Percentiles rank a stretch among this genome's conserved stretches.
Conservation (phyloP, 1,140 invertebrate species). For the Drosophila navojoa region DNA sequence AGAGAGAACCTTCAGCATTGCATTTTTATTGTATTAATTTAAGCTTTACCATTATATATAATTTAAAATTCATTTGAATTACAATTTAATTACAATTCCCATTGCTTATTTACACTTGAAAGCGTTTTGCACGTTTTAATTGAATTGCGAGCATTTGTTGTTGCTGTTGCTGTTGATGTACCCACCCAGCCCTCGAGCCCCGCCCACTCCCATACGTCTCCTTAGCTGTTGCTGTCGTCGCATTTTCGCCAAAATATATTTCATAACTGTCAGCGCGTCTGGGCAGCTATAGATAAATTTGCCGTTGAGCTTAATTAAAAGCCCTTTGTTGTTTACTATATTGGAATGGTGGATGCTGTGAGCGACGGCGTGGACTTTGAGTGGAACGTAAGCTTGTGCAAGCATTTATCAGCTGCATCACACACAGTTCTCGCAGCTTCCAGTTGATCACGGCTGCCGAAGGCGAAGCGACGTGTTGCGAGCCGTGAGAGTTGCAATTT, state of each 20-base stretch:
- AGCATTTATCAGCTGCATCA: background rate
- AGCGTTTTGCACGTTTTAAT: conserved; percentile 61
- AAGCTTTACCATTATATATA: background rate
- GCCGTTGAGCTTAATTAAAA: conserved; percentile 68
- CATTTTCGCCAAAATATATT: conserved; percentile 54
- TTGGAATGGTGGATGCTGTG: conserved; percentile 18
- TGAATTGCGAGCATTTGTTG: conserved; percentile 51
- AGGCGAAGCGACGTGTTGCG: background rate
- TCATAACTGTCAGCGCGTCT: conserved; percentile 62
- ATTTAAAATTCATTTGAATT: conserved; percentile 13
- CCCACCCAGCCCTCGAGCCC: background rate
- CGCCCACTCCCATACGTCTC: background rate
- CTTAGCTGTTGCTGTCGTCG: conserved; percentile 20
- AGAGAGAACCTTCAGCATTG: background rate
- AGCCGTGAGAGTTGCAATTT: background rate
- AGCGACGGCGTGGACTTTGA: conserved; percentile 23
- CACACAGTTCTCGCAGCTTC: conserved; percentile 18
- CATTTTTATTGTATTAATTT: background rate
- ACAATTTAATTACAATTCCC: conserved; percentile 56
- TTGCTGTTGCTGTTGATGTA: background rate
- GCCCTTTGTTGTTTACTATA: conserved; percentile 26
- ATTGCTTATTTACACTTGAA: conserved; percentile 41
- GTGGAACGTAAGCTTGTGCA: conserved; percentile 36
- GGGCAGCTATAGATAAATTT: conserved; percentile 52
- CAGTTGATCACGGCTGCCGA: conserved; percentile 26